Conservation (phyloP, 1,140 invertebrate genomes). For the Sitobion miscanthi region DNA sequence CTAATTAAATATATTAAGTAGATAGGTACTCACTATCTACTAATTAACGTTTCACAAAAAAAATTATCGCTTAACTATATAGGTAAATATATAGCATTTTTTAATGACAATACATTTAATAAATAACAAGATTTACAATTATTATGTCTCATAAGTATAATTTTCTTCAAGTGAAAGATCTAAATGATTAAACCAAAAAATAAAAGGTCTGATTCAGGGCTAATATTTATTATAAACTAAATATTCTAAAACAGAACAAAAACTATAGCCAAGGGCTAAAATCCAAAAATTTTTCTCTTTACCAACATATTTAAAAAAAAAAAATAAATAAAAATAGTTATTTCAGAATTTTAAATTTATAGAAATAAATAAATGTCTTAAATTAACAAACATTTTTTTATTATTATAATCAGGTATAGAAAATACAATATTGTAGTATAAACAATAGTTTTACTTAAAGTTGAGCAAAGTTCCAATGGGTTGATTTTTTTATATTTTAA, state of each 20-base stretch:
- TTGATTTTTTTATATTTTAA: not conserved
- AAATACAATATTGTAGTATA: not conserved
- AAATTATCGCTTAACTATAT: not conserved
- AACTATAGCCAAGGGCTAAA: not conserved
- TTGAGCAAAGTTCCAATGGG: not conserved
- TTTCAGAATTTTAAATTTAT: not conserved
- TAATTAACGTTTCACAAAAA: not conserved
- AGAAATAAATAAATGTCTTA: too few species aligned
- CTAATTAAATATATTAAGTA: not conserved
- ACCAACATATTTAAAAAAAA: not conserved
- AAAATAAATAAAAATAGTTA: not conserved
- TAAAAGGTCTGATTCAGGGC: not conserved
- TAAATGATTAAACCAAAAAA: not conserved
- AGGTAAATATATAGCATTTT: not conserved
- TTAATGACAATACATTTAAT: not conserved
- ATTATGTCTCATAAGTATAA: not conserved
- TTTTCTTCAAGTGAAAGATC: not conserved
- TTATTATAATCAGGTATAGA: not conserved
- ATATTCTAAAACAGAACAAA: not conserved
- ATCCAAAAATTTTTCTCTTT: not conserved
- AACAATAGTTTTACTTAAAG: not conserved
- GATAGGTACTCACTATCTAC: not conserved
- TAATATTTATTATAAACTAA: constrained; percentile 3
- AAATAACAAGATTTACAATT: not conserved
- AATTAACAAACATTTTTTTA: not conserved